A percentile compares a stretch with the other conserved stretches of the same genome.
Conservation (phyloP, 2,113 vertebrate genomes). For the Lophochroa leadbeateri region DNA sequence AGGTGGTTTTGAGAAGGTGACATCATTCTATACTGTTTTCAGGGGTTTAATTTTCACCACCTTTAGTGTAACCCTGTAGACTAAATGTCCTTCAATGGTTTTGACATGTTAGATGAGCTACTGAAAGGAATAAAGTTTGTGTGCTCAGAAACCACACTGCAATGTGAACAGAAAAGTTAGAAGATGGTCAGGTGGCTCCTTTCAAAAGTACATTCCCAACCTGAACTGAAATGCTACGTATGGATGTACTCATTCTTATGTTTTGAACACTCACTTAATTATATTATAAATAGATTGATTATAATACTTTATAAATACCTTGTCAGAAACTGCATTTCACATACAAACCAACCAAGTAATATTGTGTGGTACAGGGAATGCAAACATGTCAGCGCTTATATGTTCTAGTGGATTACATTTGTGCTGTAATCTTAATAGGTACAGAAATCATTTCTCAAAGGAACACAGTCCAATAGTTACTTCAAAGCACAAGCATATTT, state of each 20-base stretch:
- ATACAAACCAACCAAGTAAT: background rate
- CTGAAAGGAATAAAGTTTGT: background rate
- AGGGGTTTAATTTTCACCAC: background rate
- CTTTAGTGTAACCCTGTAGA: background rate
- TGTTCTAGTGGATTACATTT: background rate
- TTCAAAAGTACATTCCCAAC: background rate
- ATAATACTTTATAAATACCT: background rate
- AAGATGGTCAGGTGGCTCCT: background rate
- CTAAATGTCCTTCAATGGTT: background rate
- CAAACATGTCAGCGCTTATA: background rate
- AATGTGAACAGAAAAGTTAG: background rate
- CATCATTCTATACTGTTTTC: background rate
- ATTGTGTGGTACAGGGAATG: background rate
- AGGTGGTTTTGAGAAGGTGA: background rate
- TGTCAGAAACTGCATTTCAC: background rate
- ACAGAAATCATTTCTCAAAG: background rate
- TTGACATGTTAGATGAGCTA: background rate
- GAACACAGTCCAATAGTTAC: background rate
- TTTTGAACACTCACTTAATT: background rate
- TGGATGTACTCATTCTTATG: background rate
- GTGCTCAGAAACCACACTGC: background rate
- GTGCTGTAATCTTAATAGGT: background rate
- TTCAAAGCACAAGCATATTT: background rate
- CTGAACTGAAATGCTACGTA: background rate
- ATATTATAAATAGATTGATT: background rate